Conservation (phyloP, 2,113 vertebrate species). For the Morone chrysops region DNA sequence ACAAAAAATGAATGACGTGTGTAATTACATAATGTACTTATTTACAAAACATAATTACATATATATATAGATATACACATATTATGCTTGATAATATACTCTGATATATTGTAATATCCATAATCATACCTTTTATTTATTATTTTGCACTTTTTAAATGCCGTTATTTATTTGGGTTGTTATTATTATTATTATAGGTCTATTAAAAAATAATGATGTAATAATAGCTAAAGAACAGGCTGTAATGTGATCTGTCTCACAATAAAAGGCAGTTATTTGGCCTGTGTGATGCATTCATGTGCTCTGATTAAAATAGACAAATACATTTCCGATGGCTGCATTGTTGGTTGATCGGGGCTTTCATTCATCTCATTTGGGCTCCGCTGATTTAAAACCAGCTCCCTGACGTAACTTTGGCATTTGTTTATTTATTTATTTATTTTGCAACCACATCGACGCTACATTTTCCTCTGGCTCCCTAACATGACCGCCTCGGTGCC, state of each 20-base stretch:
- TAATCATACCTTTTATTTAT: not conserved
- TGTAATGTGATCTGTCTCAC: not conserved
- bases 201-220: not conserved
- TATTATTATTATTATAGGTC: too few relatives aligned
- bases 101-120: too few relatives aligned
- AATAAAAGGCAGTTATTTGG: not conserved
- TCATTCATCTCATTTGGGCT: slow-evolving; percentile 70
- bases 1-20: too few relatives aligned
- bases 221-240: not conserved
- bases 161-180: not conserved
- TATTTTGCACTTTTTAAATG: too few relatives aligned
- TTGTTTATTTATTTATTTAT: slow-evolving; percentile 52
- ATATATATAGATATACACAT: too few relatives aligned
- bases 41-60: too few relatives aligned
- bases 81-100: not conserved
- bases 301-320: not conserved
- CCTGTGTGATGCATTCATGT: not conserved
- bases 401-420: slow-evolving; percentile 82
- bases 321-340: not conserved
- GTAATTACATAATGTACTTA: too few relatives aligned
- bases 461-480: slow-evolving; percentile 70
- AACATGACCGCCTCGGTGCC: slow-evolving; percentile 73
- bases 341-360: slow-evolving; percentile 22
- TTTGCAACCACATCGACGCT: slow-evolving; percentile 58
- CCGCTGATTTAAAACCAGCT: slow-evolving; percentile 65